Percentiles rank a stretch among this genome's conserved stretches.
phyloP scores from a whole-genome alignment of 1,140 invertebrate genomes.

The Nymphalis io region DNA sequence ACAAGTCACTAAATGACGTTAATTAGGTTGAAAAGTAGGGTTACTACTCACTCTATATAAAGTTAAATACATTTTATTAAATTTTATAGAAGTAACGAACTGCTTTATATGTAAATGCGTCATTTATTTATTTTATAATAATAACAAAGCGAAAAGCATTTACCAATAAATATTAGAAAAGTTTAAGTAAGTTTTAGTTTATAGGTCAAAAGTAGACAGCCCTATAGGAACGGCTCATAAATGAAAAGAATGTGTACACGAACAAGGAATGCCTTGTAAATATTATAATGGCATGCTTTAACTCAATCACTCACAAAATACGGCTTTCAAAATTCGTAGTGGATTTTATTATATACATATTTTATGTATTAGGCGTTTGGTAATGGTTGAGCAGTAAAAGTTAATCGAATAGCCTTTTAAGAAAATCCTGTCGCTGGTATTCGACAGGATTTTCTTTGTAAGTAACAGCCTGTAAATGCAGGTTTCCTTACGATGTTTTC shows the following conservation, averaged over 20 bases:
- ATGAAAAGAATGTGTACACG: constrained; percentile 31
- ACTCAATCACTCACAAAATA: neutral
- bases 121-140: too few species aligned
- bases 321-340: neutral
- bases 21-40: constrained; percentile 21
- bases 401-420: too few species aligned
- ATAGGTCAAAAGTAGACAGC: neutral
- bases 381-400: too few species aligned
- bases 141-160: too few species aligned
- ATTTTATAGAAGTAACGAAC: neutral
- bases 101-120: too few species aligned
- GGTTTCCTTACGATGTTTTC: too few species aligned
- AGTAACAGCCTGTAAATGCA: too few species aligned
- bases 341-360: neutral
- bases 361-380: too few species aligned
- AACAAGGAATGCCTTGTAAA: constrained; percentile 31
- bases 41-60: neutral
- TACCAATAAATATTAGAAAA: too few species aligned
- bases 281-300: constrained; percentile 2
- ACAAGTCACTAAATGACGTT: constrained; percentile 33
- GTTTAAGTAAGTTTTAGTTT: too few species aligned
- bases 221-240: constrained; percentile 23
- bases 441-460: too few species aligned
- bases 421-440: too few species aligned
- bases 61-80: neutral